These are phyloP conservation scores for Tachina grossa DNA, from an alignment of 2,888 invertebrate genomes.

Conservation along the genomic window DNA sequence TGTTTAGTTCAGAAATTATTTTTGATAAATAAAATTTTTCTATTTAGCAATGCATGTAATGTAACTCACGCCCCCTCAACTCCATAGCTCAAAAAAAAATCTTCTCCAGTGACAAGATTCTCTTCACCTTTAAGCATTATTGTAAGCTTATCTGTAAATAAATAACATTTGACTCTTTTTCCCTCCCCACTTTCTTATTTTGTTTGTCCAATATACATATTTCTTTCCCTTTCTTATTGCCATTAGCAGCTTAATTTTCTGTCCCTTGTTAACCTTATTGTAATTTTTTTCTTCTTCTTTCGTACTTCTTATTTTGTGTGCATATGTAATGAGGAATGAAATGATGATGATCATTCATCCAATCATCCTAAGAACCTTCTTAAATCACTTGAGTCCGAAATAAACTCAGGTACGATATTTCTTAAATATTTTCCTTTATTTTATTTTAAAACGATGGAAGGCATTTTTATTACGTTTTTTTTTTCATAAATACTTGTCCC, in stretches of 20 bases:
- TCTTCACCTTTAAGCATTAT: neutral
- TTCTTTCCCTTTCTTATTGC: slow-evolving; percentile 12
- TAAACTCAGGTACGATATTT: slow-evolving; percentile 44
- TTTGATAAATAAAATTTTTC: too few species aligned
- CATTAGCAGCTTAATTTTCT: slow-evolving; percentile 23
- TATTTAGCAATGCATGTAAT: too few species aligned
- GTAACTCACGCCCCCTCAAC: too few species aligned
- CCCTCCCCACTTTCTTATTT: neutral
- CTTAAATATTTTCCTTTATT: slow-evolving; percentile 15
- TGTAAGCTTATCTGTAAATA: slow-evolving; percentile 31
- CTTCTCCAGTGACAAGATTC: neutral
- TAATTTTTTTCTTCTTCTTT: neutral
- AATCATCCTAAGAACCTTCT: slow-evolving; percentile 60
- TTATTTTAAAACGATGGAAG: slow-evolving; percentile 36
- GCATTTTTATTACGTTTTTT: slow-evolving; percentile 29
- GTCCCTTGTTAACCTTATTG: slow-evolving; percentile 58
- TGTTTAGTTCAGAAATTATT: neutral
- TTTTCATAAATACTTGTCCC: slow-evolving; percentile 40
- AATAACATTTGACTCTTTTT: neutral
- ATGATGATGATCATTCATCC: slow-evolving; percentile 66
- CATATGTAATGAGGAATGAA: slow-evolving; percentile 66
- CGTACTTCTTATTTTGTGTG: slow-evolving; percentile 33
- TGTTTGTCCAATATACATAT: neutral
- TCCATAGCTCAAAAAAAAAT: neutral
- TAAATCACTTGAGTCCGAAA: slow-evolving; percentile 53